Evolutionary conservation across 92 coral and sea anemone species (phyloP).

Genomic region (Epizoanthus fatuus): DNA sequence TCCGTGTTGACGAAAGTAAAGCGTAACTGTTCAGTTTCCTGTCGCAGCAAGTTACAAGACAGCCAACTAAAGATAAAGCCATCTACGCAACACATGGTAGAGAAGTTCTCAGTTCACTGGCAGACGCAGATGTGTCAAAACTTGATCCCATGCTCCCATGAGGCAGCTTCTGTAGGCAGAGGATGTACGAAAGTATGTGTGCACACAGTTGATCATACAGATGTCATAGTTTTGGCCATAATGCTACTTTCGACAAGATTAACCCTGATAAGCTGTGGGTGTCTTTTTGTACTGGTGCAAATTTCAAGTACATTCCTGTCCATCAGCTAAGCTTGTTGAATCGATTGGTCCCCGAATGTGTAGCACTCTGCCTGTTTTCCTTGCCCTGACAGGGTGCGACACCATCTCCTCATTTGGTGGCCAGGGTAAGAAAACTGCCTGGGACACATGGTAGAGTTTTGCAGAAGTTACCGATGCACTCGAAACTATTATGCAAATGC

Average conservation of each 20-base stretch:
- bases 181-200: constrained; percentile 12
- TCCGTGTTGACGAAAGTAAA: constrained; percentile 15
- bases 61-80: constrained; percentile 30
- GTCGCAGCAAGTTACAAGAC: constrained; percentile 37
- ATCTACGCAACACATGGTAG: constrained; percentile 22
- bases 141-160: constrained; percentile 23
- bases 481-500: not conserved
- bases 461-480: constrained; percentile 31
- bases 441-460: constrained; percentile 45
- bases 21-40: constrained; percentile 15
- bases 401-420: constrained; percentile 50
- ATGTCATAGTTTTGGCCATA: constrained; percentile 46
- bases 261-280: too few relatives aligned
- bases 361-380: constrained; percentile 43
- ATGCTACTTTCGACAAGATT: not conserved
- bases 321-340: constrained; percentile 24
- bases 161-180: constrained; percentile 13
- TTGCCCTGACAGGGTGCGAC: constrained; percentile 36
- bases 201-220: constrained; percentile 37
- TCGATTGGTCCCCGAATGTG: constrained; percentile 4
- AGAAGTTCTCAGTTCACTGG: constrained; percentile 3
- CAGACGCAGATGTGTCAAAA: not conserved
- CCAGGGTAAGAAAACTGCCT: constrained; percentile 46
- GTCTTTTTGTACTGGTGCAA: constrained; percentile 23
- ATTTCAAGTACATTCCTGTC: constrained; percentile 25